Percentiles rank a stretch among this genome's conserved stretches.
These are phyloP conservation scores for Ivindomyrus marchei DNA, from an alignment of 2,113 vertebrate species.

Conservation along the genomic window DNA sequence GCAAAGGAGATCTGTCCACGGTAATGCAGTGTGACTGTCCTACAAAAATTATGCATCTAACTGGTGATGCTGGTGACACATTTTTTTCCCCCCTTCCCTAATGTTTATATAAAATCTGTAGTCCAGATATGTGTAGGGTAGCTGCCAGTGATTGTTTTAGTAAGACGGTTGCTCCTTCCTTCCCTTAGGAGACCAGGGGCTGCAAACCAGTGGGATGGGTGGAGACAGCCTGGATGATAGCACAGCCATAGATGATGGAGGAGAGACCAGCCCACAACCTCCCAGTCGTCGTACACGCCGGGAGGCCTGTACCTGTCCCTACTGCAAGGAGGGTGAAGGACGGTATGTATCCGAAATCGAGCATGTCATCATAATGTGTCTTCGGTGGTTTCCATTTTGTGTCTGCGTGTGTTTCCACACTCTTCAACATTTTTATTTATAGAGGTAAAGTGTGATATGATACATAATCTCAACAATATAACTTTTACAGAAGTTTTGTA, in stretches of 20 bases:
- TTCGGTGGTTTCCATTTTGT: neutral
- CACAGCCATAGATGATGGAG: constrained; percentile 69
- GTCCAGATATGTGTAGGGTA: neutral
- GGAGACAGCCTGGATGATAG: constrained; percentile 76
- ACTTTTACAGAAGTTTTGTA: neutral
- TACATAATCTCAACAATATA: neutral
- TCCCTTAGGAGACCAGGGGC: constrained; percentile 68
- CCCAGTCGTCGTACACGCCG: constrained; percentile 76
- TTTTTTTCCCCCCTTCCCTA: neutral
- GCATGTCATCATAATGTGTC: neutral
- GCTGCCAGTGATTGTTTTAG: neutral
- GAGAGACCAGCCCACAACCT: constrained; percentile 71
- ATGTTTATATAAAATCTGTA: neutral
- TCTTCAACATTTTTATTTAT: neutral
- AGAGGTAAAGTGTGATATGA: neutral
- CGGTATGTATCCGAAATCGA: constrained; percentile 56
- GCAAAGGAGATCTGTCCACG: neutral
- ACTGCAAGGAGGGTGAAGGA: constrained; percentile 90
- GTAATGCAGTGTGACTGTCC: neutral
- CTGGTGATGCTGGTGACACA: neutral
- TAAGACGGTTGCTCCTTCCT: neutral
- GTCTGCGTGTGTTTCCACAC: neutral
- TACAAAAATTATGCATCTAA: neutral
- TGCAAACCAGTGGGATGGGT: constrained; percentile 56
- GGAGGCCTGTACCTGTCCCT: constrained; percentile 93